phyloP scores from a whole-genome alignment of 2,113 vertebrate genomes.

The Pterophyllum scalare region DNA sequence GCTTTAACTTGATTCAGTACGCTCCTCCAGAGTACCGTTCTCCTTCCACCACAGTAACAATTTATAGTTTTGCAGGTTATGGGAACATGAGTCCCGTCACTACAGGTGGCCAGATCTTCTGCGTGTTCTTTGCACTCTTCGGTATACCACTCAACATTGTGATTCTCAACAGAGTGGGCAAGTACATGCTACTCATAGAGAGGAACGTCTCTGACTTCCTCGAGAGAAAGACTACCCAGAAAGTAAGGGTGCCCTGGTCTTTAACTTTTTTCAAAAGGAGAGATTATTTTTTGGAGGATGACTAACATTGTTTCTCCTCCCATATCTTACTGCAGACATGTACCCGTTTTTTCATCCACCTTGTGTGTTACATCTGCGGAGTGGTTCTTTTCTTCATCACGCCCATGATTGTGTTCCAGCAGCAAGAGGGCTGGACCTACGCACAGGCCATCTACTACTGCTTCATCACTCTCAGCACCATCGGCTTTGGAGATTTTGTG shows the following conservation, averaged over 20 bases:
- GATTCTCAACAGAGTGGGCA: slow-evolving; percentile 89
- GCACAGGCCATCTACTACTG: slow-evolving; percentile 90
- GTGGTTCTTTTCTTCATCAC: slow-evolving; percentile 85
- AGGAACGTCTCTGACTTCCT: slow-evolving; percentile 73
- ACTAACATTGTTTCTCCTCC: neutral
- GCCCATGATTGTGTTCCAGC: slow-evolving; percentile 86
- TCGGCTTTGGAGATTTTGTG: slow-evolving; percentile 93
- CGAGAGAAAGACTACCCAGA: slow-evolving; percentile 55
- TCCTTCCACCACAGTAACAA: neutral
- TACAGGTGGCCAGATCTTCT: slow-evolving; percentile 85
- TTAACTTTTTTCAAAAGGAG: neutral
- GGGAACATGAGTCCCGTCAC: slow-evolving; percentile 89
- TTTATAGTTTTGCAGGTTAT: slow-evolving; percentile 82
- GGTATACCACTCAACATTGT: slow-evolving; percentile 92
- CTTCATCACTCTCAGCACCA: slow-evolving; percentile 93
- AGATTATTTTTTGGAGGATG: neutral
- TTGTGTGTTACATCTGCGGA: slow-evolving; percentile 81
- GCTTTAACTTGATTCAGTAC: neutral
- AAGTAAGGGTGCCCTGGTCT: slow-evolving; percentile 55
- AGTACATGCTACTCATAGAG: slow-evolving; percentile 84
- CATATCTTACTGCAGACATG: slow-evolving; percentile 68
- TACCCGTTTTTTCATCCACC: slow-evolving; percentile 79
- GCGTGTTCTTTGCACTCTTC: slow-evolving; percentile 89
- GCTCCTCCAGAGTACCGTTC: neutral
- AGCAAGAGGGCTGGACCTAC: slow-evolving; percentile 88